Conservation (phyloP, 2,113 vertebrate genomes). For the Pygoscelis adeliae region DNA sequence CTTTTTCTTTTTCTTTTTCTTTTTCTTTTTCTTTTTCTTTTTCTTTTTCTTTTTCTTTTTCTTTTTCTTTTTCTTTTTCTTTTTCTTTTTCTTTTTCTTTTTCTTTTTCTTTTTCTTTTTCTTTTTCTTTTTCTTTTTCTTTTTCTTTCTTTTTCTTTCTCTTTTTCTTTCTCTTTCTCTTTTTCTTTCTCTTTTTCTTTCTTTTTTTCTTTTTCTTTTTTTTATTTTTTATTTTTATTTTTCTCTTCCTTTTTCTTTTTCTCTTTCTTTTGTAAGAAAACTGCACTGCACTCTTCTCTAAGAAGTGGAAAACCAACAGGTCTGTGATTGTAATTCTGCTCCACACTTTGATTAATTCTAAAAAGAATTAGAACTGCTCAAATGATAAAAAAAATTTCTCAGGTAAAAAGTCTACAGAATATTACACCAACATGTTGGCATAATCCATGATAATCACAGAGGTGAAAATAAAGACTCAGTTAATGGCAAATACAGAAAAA, state of each 20-base stretch:
- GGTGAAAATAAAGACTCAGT: background rate
- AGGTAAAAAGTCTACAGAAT: background rate
- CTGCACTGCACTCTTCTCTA: background rate
- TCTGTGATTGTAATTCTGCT: background rate
- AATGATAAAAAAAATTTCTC: background rate
- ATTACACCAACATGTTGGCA: background rate
- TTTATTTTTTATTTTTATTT: too few species aligned
- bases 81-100: too few species aligned
- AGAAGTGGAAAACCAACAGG: background rate
- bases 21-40: too few species aligned
- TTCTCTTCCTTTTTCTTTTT: background rate
- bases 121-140: background rate
- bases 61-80: background rate
- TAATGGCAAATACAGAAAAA: background rate
- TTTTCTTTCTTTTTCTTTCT: too few species aligned
- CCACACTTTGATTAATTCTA: background rate
- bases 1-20: accelerated
- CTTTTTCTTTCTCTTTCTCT: too few species aligned
- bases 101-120: background rate
- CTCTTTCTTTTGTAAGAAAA: background rate
- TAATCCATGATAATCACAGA: background rate
- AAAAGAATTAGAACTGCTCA: background rate
- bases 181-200: too few species aligned
- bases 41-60: background rate
- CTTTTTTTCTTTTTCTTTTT: accelerated